Conservation (phyloP, 2,888 invertebrate species). For the Cheiracanthium punctorium region DNA sequence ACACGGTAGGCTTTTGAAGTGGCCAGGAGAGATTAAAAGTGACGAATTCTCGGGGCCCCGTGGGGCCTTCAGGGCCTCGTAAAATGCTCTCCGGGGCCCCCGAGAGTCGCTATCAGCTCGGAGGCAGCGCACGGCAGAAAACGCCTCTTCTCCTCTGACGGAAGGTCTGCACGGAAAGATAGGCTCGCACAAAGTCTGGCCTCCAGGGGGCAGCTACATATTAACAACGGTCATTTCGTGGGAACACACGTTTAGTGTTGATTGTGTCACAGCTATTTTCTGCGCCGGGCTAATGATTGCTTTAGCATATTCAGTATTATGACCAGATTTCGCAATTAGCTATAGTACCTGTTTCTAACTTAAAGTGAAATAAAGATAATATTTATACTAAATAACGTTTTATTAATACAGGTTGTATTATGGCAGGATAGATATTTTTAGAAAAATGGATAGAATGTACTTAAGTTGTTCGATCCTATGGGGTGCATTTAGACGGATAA, state of each 20-base stretch:
- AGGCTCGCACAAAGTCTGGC: conserved; percentile 27
- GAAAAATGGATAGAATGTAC: no score
- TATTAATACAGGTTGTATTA: no score
- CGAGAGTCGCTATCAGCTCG: conserved; percentile 65
- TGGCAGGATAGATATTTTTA: no score
- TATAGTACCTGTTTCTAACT: neutral
- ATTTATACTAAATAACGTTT: no score
- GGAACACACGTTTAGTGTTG: neutral
- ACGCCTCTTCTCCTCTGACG: conserved; percentile 26
- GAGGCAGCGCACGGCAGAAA: conserved; percentile 53
- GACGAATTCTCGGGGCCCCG: conserved; percentile 59
- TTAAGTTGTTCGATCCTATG: no score
- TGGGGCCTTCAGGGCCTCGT: conserved; percentile 50
- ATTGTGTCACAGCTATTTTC: neutral
- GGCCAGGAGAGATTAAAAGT: conserved; percentile 68
- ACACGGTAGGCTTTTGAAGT: conserved; percentile 53
- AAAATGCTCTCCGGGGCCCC: conserved; percentile 56
- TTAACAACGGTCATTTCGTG: conserved; percentile 14
- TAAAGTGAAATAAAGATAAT: no score
- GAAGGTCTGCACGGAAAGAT: conserved; percentile 55
- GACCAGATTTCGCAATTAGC: neutral
- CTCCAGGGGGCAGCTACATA: conserved; percentile 58
- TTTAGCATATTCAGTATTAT: neutral
- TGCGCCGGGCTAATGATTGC: neutral
- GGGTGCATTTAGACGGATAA: no score